Evolutionary conservation across 2,797 vertebrate species (phyloP), one percentile per base, ranked within the genome.

Genomic region (Etheostoma perlongum): DNA sequence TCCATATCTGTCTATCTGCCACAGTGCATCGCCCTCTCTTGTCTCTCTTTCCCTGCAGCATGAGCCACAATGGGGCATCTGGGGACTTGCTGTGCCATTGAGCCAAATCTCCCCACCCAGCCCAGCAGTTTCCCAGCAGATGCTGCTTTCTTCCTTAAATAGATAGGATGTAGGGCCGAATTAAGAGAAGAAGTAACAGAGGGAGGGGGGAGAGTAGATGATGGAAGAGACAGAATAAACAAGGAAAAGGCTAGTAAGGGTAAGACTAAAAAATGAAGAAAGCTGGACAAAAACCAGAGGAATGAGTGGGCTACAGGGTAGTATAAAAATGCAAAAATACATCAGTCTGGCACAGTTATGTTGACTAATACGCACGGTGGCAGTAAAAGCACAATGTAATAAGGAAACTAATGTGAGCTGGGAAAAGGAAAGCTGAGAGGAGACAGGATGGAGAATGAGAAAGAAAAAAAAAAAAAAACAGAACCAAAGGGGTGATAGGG

Each of bases 91-190:
- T 81, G 78, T 67, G 74, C 67, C 71, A 64, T 84, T 87, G 78
- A 80, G 86, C 70, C 48, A 64, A 88, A 81, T 74, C 61, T 74
- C 49, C 54, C 85, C 75, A 55, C 78, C 74, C 67, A 54, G 30
- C 77, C 48, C 65, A 21, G 67, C 84, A 57, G 71, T 83, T 88
- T 89, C 87, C 84, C 85, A 82, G 78, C 81, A 90, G 81, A 88
- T 72, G 58, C 78, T 42, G 80, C 74, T 71, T 80, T 88, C 73
- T 80, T 88, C 81, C 76, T 87, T 85, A 90, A 90, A 92, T 88
- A 91, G 90, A 89, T 72, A 53, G 55, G 72, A 89, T 72, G 82
- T 54, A 67, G 75, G 70, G 75, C 71, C 11, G 23, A 85, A 84
- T 85, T 89, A 88, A 77, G 80, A 84, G 60, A 59, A 49, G 60